Conservation (phyloP, 2,888 invertebrate species). For the Epirrhoe alternata region DNA sequence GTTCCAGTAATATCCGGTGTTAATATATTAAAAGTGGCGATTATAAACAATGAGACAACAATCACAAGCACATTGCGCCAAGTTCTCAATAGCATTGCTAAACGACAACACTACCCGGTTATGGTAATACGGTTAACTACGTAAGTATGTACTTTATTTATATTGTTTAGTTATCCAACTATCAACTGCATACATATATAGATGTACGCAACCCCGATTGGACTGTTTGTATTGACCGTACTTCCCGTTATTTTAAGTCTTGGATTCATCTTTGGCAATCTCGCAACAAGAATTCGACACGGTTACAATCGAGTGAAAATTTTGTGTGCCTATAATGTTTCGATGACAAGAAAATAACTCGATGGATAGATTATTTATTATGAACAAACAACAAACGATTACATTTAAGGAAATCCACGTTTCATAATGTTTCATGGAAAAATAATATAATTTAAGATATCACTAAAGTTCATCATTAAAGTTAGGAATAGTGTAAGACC, state of each 20-base stretch:
- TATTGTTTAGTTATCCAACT: background rate
- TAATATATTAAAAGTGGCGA: background rate
- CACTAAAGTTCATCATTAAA: background rate
- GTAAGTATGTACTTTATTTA: background rate
- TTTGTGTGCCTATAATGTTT: background rate
- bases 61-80: constrained; percentile 41
- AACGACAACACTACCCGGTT: constrained; percentile 46
- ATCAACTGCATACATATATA: background rate
- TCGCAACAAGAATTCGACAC: background rate
- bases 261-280: background rate
- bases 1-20: background rate
- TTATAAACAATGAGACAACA: constrained; percentile 43
- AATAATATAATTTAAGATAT: background rate
- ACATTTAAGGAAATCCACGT: background rate
- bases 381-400: background rate
- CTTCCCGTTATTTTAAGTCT: background rate
- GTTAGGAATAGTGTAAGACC: background rate
- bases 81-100: constrained; percentile 41
- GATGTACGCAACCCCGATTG: background rate
- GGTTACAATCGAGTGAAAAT: background rate
- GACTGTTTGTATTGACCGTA: background rate
- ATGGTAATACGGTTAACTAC: constrained; percentile 45
- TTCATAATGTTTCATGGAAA: background rate
- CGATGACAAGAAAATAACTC: background rate
- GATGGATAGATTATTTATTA: background rate